These are phyloP conservation scores for Eonycteris spelaea DNA, from an alignment of 2,113 vertebrate species.

Conservation along the genomic window DNA sequence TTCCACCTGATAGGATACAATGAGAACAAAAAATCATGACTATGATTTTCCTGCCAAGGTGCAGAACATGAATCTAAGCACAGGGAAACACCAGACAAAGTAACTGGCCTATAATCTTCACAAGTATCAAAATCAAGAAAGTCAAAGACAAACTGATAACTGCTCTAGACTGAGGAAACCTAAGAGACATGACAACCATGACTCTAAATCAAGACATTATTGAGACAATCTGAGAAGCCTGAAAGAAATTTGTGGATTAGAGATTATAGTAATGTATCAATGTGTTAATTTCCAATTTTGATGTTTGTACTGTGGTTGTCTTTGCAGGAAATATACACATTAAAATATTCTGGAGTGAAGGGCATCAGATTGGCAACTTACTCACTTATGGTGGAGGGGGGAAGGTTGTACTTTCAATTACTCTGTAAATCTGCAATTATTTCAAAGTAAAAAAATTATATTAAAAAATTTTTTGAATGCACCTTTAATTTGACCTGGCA, in stretches of 20 bases:
- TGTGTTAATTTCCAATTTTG: not conserved
- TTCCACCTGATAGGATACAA: not conserved
- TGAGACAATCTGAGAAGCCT: not conserved
- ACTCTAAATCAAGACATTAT: not conserved
- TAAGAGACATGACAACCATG: not conserved
- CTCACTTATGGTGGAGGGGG: not conserved
- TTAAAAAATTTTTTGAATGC: not conserved
- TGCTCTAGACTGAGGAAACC: not conserved
- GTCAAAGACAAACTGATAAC: not conserved
- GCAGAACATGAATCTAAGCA: not conserved
- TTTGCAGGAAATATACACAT: not conserved
- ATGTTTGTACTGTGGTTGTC: not conserved
- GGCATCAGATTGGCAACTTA: not conserved
- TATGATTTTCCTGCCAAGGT: not conserved
- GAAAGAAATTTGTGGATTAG: not conserved
- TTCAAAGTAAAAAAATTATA: not conserved
- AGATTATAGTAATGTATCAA: not conserved
- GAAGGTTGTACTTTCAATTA: not conserved
- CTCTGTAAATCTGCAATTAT: not conserved
- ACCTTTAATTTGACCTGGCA: not conserved
- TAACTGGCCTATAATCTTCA: conserved; percentile 1
- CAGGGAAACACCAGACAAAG: not conserved
- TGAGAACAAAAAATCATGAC: not conserved
- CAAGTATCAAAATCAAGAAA: not conserved
- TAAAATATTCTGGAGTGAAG: not conserved